These are phyloP conservation scores for Alectura lathami DNA, from an alignment of 2,113 vertebrate genomes.

Conservation along the genomic window DNA sequence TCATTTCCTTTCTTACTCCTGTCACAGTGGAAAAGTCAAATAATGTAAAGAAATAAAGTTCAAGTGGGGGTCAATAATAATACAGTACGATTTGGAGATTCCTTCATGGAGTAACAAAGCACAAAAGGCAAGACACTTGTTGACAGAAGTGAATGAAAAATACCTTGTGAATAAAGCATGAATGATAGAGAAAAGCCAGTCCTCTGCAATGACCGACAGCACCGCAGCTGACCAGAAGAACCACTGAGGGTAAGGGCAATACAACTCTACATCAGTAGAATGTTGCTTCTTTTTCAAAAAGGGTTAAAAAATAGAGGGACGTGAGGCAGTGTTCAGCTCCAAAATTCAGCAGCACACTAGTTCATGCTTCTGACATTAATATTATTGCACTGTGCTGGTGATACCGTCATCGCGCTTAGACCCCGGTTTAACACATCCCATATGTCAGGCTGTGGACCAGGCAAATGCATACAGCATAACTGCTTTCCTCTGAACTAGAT, in stretches of 20 bases:
- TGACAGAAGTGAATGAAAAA: neutral
- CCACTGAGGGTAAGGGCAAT: neutral
- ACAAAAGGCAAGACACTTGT: neutral
- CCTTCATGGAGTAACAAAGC: neutral
- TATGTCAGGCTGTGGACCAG: constrained; percentile 23
- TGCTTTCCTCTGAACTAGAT: constrained; percentile 33
- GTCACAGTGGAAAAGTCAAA: constrained; percentile 41
- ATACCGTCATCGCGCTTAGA: constrained; percentile 45
- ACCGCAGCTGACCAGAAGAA: neutral
- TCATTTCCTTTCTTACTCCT: neutral
- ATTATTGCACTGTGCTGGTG: constrained; percentile 20
- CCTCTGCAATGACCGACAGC: neutral
- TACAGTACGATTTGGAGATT: neutral
- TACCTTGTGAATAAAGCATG: neutral
- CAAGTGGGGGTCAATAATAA: constrained; percentile 16
- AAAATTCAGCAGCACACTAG: neutral
- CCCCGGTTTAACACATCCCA: constrained; percentile 48
- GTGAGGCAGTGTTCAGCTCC: neutral
- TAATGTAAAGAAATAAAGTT: constrained; percentile 48
- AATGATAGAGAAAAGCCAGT: neutral
- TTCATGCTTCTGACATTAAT: neutral
- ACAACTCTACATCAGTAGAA: neutral
- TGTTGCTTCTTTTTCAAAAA: neutral
- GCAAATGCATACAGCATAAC: constrained; percentile 30
- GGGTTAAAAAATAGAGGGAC: neutral